phyloP scores from a whole-genome alignment of 23 tunicate genomes.

The Aplidium turbinatum region DNA sequence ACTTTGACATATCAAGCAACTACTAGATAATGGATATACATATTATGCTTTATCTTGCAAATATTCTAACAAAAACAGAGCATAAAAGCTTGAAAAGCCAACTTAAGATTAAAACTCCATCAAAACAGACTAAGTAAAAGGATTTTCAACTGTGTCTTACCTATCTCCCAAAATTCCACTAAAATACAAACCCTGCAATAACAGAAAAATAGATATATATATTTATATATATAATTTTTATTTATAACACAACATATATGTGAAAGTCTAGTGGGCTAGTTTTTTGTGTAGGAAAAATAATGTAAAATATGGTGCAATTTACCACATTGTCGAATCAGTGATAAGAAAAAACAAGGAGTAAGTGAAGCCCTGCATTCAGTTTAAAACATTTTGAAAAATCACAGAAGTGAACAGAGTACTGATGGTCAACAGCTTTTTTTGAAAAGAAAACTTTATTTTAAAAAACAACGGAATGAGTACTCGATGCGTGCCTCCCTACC shows the following conservation, averaged over 20 bases:
- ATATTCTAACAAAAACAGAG: neutral
- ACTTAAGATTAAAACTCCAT: neutral
- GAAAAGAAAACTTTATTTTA: too few species aligned
- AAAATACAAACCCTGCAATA: conserved; percentile 39
- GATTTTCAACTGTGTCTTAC: neutral
- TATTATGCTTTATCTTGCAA: neutral
- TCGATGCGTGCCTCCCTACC: too few species aligned
- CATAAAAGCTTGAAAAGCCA: neutral
- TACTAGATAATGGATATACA: neutral
- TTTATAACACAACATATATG: neutral
- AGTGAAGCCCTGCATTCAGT: too few species aligned
- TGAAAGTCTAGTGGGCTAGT: too few species aligned
- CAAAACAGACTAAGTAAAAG: neutral
- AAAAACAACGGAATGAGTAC: too few species aligned
- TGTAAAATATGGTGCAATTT: too few species aligned
- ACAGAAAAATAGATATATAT: neutral
- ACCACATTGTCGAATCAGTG: too few species aligned
- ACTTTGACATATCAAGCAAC: neutral
- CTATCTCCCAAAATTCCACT: conserved; percentile 43
- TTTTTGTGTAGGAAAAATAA: too few species aligned
- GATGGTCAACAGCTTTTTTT: too few species aligned
- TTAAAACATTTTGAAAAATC: too few species aligned
- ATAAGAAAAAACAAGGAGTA: too few species aligned
- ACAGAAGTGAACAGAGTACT: too few species aligned
- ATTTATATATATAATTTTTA: conserved; percentile 12